These are phyloP conservation scores for Sminthurides bifidus DNA, from an alignment of 1,140 invertebrate species.

Conservation along the genomic window DNA sequence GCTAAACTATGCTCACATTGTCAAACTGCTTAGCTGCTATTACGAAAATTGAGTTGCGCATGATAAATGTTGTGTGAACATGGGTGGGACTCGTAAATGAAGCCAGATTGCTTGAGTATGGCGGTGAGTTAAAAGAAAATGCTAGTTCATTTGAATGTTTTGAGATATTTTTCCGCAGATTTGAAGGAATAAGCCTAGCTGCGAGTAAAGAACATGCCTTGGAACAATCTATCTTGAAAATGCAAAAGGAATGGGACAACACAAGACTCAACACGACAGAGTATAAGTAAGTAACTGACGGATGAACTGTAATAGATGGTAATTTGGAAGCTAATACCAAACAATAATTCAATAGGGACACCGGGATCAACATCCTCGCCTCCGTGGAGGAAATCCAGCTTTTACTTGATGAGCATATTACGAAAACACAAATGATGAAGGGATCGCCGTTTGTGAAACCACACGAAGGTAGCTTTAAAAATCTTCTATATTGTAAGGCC, in stretches of 20 bases:
- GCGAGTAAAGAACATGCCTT: slow-evolving; percentile 76
- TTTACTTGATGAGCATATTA: slow-evolving; percentile 74
- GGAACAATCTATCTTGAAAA: slow-evolving; percentile 63
- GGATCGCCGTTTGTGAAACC: slow-evolving; percentile 85
- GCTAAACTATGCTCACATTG: not conserved
- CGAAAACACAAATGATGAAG: slow-evolving; percentile 77
- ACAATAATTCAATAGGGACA: no score
- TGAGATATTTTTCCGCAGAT: slow-evolving; percentile 34
- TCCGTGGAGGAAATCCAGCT: slow-evolving; percentile 74
- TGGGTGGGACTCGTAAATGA: not conserved
- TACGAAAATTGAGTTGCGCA: not conserved
- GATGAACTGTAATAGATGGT: no score
- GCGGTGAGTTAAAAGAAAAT: not conserved
- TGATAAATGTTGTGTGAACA: not conserved
- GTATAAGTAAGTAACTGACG: slow-evolving; percentile 58
- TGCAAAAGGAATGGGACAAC: slow-evolving; percentile 73
- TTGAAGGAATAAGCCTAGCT: slow-evolving; percentile 75
- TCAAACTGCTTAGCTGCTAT: not conserved
- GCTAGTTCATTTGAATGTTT: not conserved
- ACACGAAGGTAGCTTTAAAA: slow-evolving; percentile 48
- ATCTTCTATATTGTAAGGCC: not conserved
- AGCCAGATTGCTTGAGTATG: no score
- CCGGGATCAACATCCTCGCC: slow-evolving; percentile 61
- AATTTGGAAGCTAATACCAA: no score
- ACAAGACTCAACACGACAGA: slow-evolving; percentile 56